These are phyloP conservation scores for Volucella zonaria DNA, from an alignment of 2,888 invertebrate species.

Conservation along the genomic window DNA sequence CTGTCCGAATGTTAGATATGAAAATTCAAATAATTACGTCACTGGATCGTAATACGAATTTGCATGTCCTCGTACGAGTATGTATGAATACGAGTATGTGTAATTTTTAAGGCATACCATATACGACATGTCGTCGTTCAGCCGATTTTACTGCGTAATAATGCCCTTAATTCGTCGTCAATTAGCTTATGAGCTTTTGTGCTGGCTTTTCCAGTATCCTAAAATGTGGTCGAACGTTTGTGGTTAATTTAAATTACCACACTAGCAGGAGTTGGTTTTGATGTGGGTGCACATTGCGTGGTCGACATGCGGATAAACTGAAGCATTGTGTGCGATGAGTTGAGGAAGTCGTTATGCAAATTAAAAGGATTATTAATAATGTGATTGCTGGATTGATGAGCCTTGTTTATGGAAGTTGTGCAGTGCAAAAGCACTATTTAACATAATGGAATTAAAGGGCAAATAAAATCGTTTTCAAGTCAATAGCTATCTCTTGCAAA, in stretches of 20 bases:
- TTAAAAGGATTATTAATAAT: constrained; percentile 30
- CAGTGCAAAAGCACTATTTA: neutral
- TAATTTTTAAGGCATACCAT: no score
- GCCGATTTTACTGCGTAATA: constrained; percentile 42
- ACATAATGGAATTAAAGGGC: neutral
- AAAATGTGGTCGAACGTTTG: constrained; percentile 51
- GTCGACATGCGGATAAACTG: constrained; percentile 14
- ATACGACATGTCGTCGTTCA: constrained; percentile 21
- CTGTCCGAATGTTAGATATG: no score
- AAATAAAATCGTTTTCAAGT: neutral
- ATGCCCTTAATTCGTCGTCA: constrained; percentile 42
- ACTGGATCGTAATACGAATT: no score
- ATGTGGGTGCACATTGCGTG: neutral
- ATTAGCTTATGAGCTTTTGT: constrained; percentile 58
- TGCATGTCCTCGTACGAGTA: no score
- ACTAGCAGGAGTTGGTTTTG: neutral
- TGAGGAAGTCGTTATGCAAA: constrained; percentile 29
- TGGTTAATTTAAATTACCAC: constrained; percentile 39
- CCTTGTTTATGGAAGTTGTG: neutral
- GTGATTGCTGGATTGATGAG: constrained; percentile 13
- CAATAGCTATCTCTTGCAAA: no score
- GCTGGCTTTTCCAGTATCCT: constrained; percentile 20
- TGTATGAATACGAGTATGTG: no score
- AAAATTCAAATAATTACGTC: no score
- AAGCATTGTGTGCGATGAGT: constrained; percentile 7